Percentiles rank a stretch among this genome's conserved stretches.
These are phyloP conservation scores for Leistus spinibarbis DNA, from an alignment of 2,888 invertebrate genomes.

Conservation along the genomic window DNA sequence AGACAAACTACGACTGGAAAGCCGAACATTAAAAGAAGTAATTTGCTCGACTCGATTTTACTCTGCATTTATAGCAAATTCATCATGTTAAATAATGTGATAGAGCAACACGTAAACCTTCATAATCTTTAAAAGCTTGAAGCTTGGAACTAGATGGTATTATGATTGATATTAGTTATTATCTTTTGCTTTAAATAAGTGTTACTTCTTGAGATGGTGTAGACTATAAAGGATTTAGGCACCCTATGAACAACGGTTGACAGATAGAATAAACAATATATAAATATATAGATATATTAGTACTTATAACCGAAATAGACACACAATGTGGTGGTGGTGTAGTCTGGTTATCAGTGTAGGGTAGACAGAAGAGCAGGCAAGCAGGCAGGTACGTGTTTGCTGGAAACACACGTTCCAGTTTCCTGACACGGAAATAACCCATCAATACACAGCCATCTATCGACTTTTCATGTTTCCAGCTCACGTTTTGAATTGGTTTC, in stretches of 20 bases:
- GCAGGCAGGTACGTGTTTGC: constrained; percentile 25
- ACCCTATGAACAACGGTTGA: neutral
- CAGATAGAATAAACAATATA: neutral
- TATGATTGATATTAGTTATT: neutral
- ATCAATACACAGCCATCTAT: constrained; percentile 51
- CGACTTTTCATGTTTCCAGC: constrained; percentile 51
- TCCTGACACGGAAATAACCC: constrained; percentile 52
- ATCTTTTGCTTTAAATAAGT: neutral
- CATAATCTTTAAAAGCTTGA: neutral
- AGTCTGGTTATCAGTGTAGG: neutral
- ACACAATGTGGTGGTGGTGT: neutral
- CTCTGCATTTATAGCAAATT: too few species aligned
- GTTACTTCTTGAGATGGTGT: neutral
- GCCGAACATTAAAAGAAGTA: too few species aligned
- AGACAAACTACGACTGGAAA: too few species aligned
- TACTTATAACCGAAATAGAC: neutral
- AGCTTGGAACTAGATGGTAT: neutral
- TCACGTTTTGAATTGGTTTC: constrained; percentile 54
- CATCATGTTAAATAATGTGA: too few species aligned
- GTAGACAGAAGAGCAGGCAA: neutral
- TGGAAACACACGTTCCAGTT: constrained; percentile 42
- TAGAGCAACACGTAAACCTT: too few species aligned
- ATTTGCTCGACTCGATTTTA: too few species aligned
- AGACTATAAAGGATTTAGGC: neutral
- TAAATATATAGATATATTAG: neutral